These are phyloP conservation scores for Drosophila simulans DNA, from an alignment of 1,140 invertebrate genomes.

Conservation along the genomic window DNA sequence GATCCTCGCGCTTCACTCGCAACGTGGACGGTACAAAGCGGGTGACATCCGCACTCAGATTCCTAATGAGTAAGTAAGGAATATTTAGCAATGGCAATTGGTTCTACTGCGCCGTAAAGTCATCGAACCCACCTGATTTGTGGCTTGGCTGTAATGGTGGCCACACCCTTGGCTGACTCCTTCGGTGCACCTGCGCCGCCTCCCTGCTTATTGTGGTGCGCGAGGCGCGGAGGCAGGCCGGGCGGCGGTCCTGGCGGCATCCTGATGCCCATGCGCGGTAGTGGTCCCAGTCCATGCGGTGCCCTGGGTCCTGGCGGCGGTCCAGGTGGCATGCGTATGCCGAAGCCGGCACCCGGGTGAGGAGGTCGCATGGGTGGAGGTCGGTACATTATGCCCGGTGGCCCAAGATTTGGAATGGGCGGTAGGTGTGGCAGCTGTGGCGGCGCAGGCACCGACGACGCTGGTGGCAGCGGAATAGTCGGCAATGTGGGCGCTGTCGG, in stretches of 20 bases:
- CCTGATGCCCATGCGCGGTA: constrained; percentile 84
- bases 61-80: constrained; percentile 85
- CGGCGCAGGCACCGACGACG: constrained; percentile 47
- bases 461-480: constrained; percentile 57
- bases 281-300: constrained; percentile 87
- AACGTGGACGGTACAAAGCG: constrained; percentile 97
- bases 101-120: too few species aligned
- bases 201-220: constrained; percentile 73
- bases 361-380: constrained; percentile 87
- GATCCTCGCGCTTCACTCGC: constrained; percentile 92
- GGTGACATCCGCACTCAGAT: constrained; percentile 97
- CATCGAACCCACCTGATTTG: constrained; percentile 88
- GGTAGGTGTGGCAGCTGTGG: constrained; percentile 75
- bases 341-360: constrained; percentile 61
- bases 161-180: constrained; percentile 84
- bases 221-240: constrained; percentile 86
- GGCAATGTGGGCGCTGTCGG: constrained; percentile 54
- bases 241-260: constrained; percentile 89
- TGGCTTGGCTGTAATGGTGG: constrained; percentile 96
- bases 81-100: not conserved
- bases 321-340: constrained; percentile 86
- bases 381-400: constrained; percentile 86
- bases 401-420: constrained; percentile 66
- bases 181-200: constrained; percentile 62
- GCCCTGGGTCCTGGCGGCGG: constrained; percentile 88